These are phyloP conservation scores for Ommatoiulus sabulosus DNA, from an alignment of 2,888 invertebrate genomes.

Conservation along the genomic window DNA sequence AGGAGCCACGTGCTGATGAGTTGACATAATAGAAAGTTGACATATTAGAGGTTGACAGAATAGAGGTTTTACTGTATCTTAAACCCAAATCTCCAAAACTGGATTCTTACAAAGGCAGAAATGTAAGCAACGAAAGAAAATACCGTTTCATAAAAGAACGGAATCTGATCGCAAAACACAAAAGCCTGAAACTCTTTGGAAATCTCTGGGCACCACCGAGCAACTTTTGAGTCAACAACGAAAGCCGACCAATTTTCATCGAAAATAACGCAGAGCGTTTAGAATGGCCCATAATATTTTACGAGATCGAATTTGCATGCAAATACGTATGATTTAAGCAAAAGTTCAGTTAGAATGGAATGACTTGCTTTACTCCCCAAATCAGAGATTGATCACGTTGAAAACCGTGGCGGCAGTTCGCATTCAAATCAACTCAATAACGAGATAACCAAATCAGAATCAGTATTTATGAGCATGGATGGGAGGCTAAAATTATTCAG, in stretches of 20 bases:
- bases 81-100: too few relatives aligned
- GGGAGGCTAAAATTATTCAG: background rate
- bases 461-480: conserved; percentile 5
- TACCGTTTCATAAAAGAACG: too few relatives aligned
- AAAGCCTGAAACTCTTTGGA: background rate
- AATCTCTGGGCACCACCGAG: background rate
- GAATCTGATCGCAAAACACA: too few relatives aligned
- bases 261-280: background rate
- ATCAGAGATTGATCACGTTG: background rate
- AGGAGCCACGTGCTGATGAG: too few relatives aligned
- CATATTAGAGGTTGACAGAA: too few relatives aligned
- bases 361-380: conserved; percentile 7
- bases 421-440: background rate
- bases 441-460: background rate
- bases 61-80: too few relatives aligned
- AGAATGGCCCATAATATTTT: conserved; percentile 17
- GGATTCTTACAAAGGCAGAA: too few relatives aligned
- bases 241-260: background rate
- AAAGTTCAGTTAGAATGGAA: background rate
- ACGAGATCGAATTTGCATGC: background rate
- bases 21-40: too few relatives aligned
- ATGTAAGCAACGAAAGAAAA: too few relatives aligned
- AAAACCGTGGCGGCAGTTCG: background rate
- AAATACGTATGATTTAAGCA: background rate
- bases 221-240: conserved; percentile 7